Percentiles rank a stretch among this genome's conserved stretches.
phyloP scores from a whole-genome alignment of 2,797 vertebrate species.

The Etheostoma nigrum region DNA sequence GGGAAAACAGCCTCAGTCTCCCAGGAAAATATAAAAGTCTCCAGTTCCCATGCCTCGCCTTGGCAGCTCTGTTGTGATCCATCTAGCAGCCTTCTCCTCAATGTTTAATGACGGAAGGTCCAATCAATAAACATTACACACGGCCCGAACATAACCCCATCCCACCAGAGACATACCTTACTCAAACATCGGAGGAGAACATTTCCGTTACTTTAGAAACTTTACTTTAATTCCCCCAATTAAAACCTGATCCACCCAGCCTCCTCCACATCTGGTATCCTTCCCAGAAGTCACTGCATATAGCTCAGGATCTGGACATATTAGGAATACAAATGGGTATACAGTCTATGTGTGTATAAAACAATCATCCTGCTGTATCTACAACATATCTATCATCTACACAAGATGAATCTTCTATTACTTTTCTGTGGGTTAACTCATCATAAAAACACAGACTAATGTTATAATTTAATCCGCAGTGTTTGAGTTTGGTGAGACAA shows the following conservation, averaged over 20 bases:
- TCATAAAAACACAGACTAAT: not conserved
- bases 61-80: constrained; percentile 65
- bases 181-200: constrained; percentile 64
- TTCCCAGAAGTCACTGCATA: constrained; percentile 40
- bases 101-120: constrained; percentile 80
- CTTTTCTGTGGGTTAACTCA: not conserved
- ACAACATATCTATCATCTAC: not conserved
- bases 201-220: constrained; percentile 61
- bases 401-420: not conserved
- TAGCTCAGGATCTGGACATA: constrained; percentile 20
- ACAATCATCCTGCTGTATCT: not conserved
- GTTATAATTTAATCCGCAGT: not conserved
- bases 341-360: not conserved
- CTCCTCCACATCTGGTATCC: constrained; percentile 44
- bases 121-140: constrained; percentile 82
- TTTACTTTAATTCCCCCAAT: constrained; percentile 25
- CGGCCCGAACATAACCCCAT: constrained; percentile 65
- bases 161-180: constrained; percentile 54
- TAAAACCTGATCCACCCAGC: constrained; percentile 48
- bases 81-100: constrained; percentile 63
- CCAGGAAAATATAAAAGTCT: constrained; percentile 31
- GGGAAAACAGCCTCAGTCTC: not conserved
- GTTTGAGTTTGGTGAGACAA: constrained; percentile 1
- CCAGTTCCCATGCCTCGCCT: constrained; percentile 50
- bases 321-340: not conserved